Evolutionary conservation across 2,113 vertebrate genomes (phyloP), one percentile per base, ranked within the genome.

Genomic region (Proterorhinus semilunaris): DNA sequence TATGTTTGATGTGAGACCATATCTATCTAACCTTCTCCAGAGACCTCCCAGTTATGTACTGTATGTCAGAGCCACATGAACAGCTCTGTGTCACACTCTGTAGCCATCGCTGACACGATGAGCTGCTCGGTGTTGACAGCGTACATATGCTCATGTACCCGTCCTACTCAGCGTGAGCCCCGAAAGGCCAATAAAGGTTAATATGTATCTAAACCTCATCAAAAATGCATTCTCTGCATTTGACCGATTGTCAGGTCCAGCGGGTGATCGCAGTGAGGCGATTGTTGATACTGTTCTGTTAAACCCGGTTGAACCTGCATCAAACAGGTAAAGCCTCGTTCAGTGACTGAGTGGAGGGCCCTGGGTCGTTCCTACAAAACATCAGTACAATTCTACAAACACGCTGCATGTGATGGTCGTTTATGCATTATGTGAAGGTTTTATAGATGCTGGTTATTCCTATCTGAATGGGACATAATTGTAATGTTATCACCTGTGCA

Each of bases 311-410:
- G 21, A 21, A 21, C 21, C 27, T 36, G 27, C 27, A 36, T 36
- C 27, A 36, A 36, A 36, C 27, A 36, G 27, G 27, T 36, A 36
- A 36, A 36, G 27, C 27, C 27, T 36, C 27, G 27, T 36, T 4
- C 27, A 36, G 4, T 36, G 27, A 36, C 27, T 36, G 27, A 36
- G 27, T 36, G 27, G 21, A 80, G 83, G 4, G 45, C 80, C 68
- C 83, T 48, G 16, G 62, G 81, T 13, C 13, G 73, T 70, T 80
- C 85, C 76, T 83, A 66, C 79, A 86, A 88, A 85, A 86, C 87
- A 82, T 74, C 86, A 88, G 87, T 86, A 75, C 68, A 80, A 78
- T 86, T 86, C 68, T 69, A 82, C 64, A 73, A 86, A 82, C 17
- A 27, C 10, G 6, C 11, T 27, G 53, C 10, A 27, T 55, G 53